These are phyloP conservation scores for Speoplatyrhinus poulsoni DNA, from an alignment of 2,113 vertebrate species.

Conservation along the genomic window DNA sequence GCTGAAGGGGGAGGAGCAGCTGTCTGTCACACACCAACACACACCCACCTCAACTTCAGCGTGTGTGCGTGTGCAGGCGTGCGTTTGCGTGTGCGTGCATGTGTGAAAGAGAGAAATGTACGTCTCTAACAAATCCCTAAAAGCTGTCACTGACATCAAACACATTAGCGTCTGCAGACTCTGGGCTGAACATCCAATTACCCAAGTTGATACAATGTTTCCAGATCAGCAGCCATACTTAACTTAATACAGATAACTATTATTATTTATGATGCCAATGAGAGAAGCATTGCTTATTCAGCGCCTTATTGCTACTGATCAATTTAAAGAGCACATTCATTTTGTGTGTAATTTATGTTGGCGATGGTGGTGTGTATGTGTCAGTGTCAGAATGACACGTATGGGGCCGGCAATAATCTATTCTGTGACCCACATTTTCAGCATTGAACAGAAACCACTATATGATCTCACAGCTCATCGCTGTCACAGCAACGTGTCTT, in stretches of 20 bases:
- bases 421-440: slow-evolving; percentile 73
- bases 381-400: slow-evolving; percentile 66
- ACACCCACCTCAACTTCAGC: slow-evolving; percentile 37
- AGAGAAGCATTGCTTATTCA: background rate
- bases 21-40: slow-evolving; percentile 51
- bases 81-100: background rate
- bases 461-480: slow-evolving; percentile 72
- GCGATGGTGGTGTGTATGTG: slow-evolving; percentile 41
- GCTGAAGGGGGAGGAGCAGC: slow-evolving; percentile 52
- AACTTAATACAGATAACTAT: background rate
- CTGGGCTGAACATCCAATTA: background rate
- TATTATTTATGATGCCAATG: slow-evolving; percentile 27
- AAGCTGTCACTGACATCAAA: slow-evolving; percentile 74
- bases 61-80: slow-evolving; percentile 31
- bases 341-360: slow-evolving; percentile 63
- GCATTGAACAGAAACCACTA: slow-evolving; percentile 62
- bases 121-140: slow-evolving; percentile 67
- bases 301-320: slow-evolving; percentile 30
- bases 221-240: slow-evolving; percentile 10
- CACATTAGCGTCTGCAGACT: slow-evolving; percentile 41
- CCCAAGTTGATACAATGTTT: slow-evolving; percentile 12
- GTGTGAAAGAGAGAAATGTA: slow-evolving; percentile 37
- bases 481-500: slow-evolving; percentile 52
- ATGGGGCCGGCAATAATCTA: slow-evolving; percentile 62
- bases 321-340: slow-evolving; percentile 57